Evolutionary conservation across 92 coral and sea anemone species (phyloP), one percentile per base, ranked within the genome.

Genomic region (Porites evermanni): DNA sequence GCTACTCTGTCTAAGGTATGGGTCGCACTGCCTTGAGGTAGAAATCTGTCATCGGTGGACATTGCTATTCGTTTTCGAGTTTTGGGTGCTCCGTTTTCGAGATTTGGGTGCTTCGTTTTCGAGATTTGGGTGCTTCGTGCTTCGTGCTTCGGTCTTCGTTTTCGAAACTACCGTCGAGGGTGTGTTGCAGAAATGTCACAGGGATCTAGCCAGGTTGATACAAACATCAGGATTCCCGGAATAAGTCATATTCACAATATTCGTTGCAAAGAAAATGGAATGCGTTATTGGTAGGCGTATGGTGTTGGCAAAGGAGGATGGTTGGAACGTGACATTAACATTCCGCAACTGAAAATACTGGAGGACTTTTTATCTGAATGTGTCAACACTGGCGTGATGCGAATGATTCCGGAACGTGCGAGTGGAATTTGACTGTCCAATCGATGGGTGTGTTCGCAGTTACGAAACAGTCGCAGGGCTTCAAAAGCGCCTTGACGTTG

Each of bases 221-320:
- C 56, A 71, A 81, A 81, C 77, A 67, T 51, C 65, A 69, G 38
- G 54, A 81, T 81, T 10, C 24, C 44, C 64, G 88, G 88, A 76
- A 77, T 85, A 24, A 85, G 83, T 85, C 74, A 85, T 54, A 85
- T 85, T 64, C 83, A 85, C 68, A 85, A 74, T 64, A 85, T 85
- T 76, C 88, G 68, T 85, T 85, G 77, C 82, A 74, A 85, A 85
- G 82, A 85, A 76, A 78, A 51, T 72, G 87, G 72, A 69, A 72
- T 83, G 26, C 87, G 60, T 69, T 83, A 24, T 24, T 24, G 26
- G 26, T 0, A 24, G 84, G 26, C 1, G 26, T 24, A 24, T 24
- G 26, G 26, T 24, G 26, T 74, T 24, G 26, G 26, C 20, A 60
- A 60, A 60, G 65, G 65, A 14, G 65, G 8, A 4, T 60, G 65